Evolutionary conservation across 2,113 vertebrate species (phyloP).

Genomic region (Gnathonemus longibarbis): DNA sequence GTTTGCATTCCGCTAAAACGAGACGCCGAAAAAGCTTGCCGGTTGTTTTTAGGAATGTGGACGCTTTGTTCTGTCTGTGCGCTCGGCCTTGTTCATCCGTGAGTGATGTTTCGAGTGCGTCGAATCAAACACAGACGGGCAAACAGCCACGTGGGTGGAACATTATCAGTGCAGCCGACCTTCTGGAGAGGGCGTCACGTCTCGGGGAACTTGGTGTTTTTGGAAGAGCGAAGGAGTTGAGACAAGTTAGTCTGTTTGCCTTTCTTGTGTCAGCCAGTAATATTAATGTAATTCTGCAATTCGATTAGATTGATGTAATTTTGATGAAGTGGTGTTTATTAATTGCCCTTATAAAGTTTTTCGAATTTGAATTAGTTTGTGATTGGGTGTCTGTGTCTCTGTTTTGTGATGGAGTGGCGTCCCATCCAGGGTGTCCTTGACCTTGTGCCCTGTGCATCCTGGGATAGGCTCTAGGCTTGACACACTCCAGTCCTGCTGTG

Average conservation of each 20-base stretch:
- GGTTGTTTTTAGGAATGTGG: background rate
- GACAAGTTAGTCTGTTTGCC: background rate
- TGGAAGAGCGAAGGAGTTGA: background rate
- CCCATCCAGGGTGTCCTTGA: background rate
- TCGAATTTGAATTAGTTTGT: background rate
- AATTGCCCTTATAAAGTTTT: background rate
- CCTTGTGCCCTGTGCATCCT: background rate
- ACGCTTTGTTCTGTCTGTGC: background rate
- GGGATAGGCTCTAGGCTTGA: background rate
- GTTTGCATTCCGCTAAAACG: background rate
- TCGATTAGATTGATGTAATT: background rate
- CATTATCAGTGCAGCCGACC: background rate
- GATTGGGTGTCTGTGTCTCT: background rate
- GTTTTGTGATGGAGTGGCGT: background rate
- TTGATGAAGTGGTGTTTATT: background rate
- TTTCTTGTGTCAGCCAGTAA: background rate
- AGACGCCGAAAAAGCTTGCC: background rate
- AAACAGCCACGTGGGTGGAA: background rate
- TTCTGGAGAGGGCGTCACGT: background rate
- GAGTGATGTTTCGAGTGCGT: background rate
- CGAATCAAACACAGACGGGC: background rate
- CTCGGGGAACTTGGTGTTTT: background rate
- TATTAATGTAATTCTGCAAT: background rate
- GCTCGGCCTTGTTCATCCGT: background rate
- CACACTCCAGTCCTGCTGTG: background rate